Conservation (phyloP, 2,888 invertebrate species). For the Encarsia formosa region DNA sequence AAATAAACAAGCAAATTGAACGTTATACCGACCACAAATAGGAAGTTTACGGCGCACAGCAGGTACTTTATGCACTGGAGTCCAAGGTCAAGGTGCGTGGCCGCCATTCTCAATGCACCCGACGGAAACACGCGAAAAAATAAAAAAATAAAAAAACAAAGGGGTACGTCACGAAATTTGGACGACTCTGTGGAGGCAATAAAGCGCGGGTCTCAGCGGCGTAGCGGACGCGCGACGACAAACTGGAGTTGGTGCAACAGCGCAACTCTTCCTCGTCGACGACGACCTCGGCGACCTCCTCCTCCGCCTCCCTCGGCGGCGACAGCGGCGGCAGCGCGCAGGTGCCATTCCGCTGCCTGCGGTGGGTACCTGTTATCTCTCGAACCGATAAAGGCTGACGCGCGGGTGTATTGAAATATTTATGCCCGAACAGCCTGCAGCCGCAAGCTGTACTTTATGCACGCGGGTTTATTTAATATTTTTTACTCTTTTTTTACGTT, state of each 20-base stretch:
- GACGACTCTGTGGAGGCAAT: too few relatives aligned
- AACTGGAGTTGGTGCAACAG: background rate
- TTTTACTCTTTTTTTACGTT: too few relatives aligned
- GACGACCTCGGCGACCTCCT: background rate
- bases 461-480: too few relatives aligned
- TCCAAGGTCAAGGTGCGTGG: constrained; percentile 55
- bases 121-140: background rate
- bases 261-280: background rate
- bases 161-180: too few relatives aligned
- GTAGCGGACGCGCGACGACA: background rate
- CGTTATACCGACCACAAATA: constrained; percentile 60
- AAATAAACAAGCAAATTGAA: background rate
- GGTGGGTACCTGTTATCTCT: too few relatives aligned
- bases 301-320: too few relatives aligned
- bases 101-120: constrained; percentile 36
- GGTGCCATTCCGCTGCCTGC: too few relatives aligned
- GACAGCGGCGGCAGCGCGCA: too few relatives aligned
- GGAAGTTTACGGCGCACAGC: constrained; percentile 63
- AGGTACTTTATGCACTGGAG: constrained; percentile 65
- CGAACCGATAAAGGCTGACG: too few relatives aligned
- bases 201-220: background rate
- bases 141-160: background rate
- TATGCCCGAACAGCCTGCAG: too few relatives aligned
- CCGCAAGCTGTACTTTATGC: too few relatives aligned
- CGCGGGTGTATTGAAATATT: too few relatives aligned